Evolutionary conservation across 2,797 vertebrate species (phyloP).

Genomic region (Pitangus sulphuratus): DNA sequence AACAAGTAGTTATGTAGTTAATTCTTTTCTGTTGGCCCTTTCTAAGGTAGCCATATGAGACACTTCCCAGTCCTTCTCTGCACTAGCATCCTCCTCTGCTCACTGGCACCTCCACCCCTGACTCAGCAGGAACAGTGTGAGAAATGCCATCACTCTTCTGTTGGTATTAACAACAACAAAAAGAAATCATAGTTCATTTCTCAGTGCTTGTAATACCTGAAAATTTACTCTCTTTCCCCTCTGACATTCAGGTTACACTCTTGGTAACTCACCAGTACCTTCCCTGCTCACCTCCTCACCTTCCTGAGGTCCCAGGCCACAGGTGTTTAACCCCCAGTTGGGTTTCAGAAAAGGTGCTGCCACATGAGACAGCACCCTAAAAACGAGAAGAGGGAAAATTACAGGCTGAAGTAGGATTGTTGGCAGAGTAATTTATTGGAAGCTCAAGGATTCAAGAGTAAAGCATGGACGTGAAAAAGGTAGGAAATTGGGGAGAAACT

Average conservation of each 20-base stretch:
- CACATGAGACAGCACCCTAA: fast-evolving
- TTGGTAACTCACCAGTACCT: background rate
- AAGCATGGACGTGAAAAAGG: background rate
- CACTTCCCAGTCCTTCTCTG: background rate
- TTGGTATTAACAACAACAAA: background rate
- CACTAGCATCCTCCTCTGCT: background rate
- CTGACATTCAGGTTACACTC: fast-evolving
- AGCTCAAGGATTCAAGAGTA: background rate
- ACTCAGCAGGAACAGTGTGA: background rate
- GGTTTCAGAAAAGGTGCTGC: background rate
- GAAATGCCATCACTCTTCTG: background rate
- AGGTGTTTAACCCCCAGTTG: fast-evolving
- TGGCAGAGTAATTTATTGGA: background rate
- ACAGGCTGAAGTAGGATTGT: background rate
- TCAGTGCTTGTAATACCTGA: background rate
- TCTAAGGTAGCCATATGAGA: background rate
- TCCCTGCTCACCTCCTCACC: fast-evolving
- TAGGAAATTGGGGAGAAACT: fast-evolving
- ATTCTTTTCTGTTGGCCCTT: background rate
- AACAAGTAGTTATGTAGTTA: background rate
- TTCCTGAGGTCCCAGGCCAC: fast-evolving
- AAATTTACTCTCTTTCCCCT: background rate
- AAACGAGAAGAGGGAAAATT: background rate
- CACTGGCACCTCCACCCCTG: background rate
- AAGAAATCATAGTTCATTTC: background rate